Conservation (phyloP, 1,140 invertebrate genomes). For the Pseudomyrmex cubaensis region DNA sequence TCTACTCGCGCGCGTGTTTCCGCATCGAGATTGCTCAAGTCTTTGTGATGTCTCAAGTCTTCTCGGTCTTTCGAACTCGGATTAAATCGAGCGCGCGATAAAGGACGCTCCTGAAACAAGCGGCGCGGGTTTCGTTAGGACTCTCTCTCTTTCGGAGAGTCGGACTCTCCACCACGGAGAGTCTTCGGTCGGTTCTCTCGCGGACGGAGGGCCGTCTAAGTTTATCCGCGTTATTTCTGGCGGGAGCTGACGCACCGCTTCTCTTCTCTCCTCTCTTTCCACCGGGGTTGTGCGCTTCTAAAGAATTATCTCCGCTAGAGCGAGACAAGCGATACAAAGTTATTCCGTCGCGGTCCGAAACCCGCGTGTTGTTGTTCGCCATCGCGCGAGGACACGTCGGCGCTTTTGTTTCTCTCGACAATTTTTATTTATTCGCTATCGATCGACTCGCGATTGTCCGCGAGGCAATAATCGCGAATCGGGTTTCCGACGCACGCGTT, state of each 20-base stretch:
- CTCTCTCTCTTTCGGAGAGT: constrained; percentile 64
- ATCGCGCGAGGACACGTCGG: neutral
- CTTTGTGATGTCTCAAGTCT: no score
- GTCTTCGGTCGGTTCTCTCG: constrained; percentile 78
- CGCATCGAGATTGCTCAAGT: neutral
- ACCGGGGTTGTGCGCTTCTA: constrained; percentile 63
- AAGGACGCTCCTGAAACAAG: constrained; percentile 19
- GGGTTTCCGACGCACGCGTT: neutral
- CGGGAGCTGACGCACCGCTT: constrained; percentile 83
- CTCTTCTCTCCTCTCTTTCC: constrained; percentile 65
- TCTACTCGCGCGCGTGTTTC: neutral
- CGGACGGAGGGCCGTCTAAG: constrained; percentile 83
- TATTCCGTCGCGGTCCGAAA: constrained; percentile 26
- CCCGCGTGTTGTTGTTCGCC: neutral
- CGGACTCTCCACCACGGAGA: constrained; percentile 58
- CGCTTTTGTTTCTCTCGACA: neutral
- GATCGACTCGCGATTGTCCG: neutral
- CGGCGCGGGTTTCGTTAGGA: constrained; percentile 77
- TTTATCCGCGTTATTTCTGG: constrained; percentile 85
- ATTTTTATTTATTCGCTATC: neutral
- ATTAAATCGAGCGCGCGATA: neutral
- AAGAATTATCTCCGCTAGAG: constrained; percentile 67
- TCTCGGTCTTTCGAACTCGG: neutral
- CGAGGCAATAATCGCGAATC: neutral
- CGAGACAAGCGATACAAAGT: constrained; percentile 57